Evolutionary conservation across 2,797 vertebrate species (phyloP), one percentile per base, ranked within the genome.

Genomic region (Apogon talboti): DNA sequence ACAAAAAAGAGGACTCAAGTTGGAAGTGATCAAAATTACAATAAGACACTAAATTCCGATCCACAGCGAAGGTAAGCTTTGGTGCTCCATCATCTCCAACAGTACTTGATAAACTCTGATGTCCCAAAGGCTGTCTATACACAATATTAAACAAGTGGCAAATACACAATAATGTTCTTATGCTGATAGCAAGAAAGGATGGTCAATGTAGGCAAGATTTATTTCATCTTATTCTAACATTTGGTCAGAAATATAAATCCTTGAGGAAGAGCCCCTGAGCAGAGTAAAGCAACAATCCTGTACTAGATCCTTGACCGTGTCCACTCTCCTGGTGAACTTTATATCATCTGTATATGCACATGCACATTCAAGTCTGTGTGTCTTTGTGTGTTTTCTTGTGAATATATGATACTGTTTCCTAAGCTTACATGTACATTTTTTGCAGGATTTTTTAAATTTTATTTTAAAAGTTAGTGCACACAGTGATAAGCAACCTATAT

Each of bases 31-130:
- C 3, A 1, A 19, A 55, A 41, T 24, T 7, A 53, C 12, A 57
- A 46, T 50, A 78, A 78, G 40, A 72, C 52, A 64, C 30, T 30
- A 78, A 78, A 88, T 83, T 87, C 83, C 85, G 85, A 89, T 82
- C 68, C 69, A 73, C 68, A 61, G 12, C 43, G 42, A 67, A 28
- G 19, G 42, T 44, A 41, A 52, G 14, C 30, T 52, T 38, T 9
- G 45, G 50, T 40, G 15, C 28, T 37, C 64, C 1, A 7, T 66
- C 33, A 52, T 37, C 41, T 53, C 33, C 41, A n/a, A 57, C 10
- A 14, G 15, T 11, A 37, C 13, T 21, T 54, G 1, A 15, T 43
- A 13, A 35, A 30, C 52, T 3, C 15, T 67, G 41, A 64, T 21
- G 18, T 59, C 10, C 28, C 5, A 14, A 52, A 38, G 56, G 35